Conservation (phyloP, 2,113 vertebrate species). For the Turdus rufiventris region DNA sequence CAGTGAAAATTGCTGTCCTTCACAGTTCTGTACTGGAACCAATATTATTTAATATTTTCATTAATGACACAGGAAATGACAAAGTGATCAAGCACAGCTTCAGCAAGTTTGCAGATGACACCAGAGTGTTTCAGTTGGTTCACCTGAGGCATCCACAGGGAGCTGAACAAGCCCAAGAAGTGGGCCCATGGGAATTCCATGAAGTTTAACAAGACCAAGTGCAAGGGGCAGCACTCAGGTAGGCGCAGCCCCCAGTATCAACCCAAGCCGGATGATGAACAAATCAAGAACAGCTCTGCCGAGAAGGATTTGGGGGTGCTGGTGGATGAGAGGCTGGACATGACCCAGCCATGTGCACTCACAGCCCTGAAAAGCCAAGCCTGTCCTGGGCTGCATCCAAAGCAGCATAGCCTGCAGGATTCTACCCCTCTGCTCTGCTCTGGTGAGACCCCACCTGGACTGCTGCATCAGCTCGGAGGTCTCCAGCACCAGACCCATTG, state of each 20-base stretch:
- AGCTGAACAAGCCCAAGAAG: neutral
- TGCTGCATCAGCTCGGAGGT: neutral
- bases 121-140: neutral
- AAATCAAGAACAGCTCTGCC: too few species aligned
- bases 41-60: neutral
- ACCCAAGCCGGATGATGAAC: neutral
- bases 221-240: neutral
- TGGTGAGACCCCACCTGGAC: neutral
- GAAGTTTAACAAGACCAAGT: neutral
- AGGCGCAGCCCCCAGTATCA: accelerated
- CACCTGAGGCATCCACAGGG: neutral
- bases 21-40: neutral
- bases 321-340: neutral
- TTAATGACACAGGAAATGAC: neutral
- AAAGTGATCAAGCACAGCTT: neutral
- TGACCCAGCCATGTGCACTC: accelerated
- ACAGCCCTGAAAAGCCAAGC: accelerated
- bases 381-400: neutral
- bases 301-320: neutral
- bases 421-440: neutral
- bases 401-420: accelerated
- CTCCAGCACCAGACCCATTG: neutral
- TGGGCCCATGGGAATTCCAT: neutral
- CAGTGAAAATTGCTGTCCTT: neutral
- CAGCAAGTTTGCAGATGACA: neutral